Evolutionary conservation across 2,797 vertebrate genomes (phyloP).

Genomic region (Enteromius anoplus): DNA sequence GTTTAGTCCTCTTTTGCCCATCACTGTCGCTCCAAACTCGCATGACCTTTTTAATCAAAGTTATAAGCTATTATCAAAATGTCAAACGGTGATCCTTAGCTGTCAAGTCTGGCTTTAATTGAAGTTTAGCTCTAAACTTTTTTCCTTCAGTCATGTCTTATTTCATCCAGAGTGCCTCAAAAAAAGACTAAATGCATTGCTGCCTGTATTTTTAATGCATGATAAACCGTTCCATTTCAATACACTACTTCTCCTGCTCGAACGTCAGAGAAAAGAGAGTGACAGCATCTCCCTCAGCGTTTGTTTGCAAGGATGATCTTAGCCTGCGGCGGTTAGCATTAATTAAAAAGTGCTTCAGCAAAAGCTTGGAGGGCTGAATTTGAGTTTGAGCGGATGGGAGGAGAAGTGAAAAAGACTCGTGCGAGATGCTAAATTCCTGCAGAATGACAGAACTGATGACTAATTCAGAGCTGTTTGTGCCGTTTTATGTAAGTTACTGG

Average conservation of each 20-base stretch:
- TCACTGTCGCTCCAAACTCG: neutral
- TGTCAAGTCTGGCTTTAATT: neutral
- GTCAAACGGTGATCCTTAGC: neutral
- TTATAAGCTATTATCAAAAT: conserved; percentile 3
- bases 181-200: neutral
- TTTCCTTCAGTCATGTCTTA: neutral
- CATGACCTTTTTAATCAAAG: neutral
- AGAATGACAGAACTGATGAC: conserved; percentile 57
- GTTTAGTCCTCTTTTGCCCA: neutral
- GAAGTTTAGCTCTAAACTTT: neutral
- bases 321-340: conserved; percentile 43
- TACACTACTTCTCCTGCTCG: neutral
- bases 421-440: conserved; percentile 50
- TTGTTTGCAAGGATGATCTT: conserved; percentile 49
- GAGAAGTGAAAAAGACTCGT: conserved; percentile 49
- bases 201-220: neutral
- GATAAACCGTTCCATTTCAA: neutral
- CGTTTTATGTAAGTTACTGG: conserved; percentile 58
- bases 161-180: neutral
- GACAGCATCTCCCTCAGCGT: conserved; percentile 39
- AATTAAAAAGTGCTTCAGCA: conserved; percentile 41
- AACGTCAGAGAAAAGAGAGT: conserved; percentile 7
- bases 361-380: conserved; percentile 40
- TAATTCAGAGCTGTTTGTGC: conserved; percentile 58
- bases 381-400: conserved; percentile 28